These are phyloP conservation scores for Syrphus vitripennis DNA, from an alignment of 2,888 invertebrate genomes.

Conservation along the genomic window DNA sequence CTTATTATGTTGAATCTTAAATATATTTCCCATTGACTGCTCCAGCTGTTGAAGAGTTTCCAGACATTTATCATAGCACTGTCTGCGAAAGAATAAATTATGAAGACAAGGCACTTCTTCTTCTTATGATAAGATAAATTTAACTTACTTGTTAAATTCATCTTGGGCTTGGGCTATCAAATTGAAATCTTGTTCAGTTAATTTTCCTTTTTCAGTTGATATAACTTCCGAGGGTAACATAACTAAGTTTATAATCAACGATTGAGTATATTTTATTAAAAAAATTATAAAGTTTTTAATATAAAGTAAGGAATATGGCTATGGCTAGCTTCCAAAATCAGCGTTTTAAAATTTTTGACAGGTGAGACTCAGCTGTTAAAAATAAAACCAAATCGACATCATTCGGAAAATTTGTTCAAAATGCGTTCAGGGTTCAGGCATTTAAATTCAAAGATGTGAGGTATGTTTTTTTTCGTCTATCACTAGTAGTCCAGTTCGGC, in stretches of 20 bases:
- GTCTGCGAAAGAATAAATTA: constrained; percentile 67
- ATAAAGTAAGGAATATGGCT: background rate
- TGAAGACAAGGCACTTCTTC: background rate
- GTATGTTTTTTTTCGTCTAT: too few species aligned
- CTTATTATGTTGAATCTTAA: constrained; percentile 86
- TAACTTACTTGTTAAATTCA: constrained; percentile 77
- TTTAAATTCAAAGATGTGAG: too few species aligned
- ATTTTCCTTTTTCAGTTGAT: constrained; percentile 38
- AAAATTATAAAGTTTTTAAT: background rate
- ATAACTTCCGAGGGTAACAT: constrained; percentile 42
- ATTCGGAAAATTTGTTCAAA: background rate
- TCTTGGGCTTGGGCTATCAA: constrained; percentile 78
- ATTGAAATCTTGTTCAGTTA: constrained; percentile 76
- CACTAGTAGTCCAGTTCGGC: too few species aligned
- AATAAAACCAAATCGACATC: background rate
- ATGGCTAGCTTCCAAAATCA: constrained; percentile 2
- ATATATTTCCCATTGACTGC: constrained; percentile 74
- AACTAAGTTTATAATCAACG: background rate
- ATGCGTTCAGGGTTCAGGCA: too few species aligned
- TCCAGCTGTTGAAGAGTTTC: constrained; percentile 77
- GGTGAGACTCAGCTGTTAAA: constrained; percentile 11
- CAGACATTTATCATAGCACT: constrained; percentile 77
- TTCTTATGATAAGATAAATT: background rate
- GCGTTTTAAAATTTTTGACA: constrained; percentile 6
- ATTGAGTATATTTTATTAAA: background rate